Evolutionary conservation across 2,888 invertebrate genomes (phyloP).

Genomic region (Cheilosia variabilis): DNA sequence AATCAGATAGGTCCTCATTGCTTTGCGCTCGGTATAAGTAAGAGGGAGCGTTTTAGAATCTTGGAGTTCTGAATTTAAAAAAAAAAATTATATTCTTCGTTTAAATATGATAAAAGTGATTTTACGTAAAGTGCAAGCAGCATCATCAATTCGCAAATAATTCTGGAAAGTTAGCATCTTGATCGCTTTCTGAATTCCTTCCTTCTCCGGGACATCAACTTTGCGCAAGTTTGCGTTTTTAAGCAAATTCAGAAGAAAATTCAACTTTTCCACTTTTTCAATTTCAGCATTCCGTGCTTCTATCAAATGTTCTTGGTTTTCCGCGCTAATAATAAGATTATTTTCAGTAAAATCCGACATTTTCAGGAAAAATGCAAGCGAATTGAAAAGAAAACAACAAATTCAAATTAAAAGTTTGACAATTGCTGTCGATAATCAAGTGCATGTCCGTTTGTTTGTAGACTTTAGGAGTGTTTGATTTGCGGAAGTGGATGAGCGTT

Average conservation of each 20-base stretch:
- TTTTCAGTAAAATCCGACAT: constrained; percentile 76
- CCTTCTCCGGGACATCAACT: constrained; percentile 46
- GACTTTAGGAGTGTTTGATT: not conserved
- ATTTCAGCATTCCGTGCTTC: constrained; percentile 78
- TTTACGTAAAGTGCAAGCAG: constrained; percentile 76
- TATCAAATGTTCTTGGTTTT: constrained; percentile 78
- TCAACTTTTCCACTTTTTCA: constrained; percentile 78
- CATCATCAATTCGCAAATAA: constrained; percentile 75
- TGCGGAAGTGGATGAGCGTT: not conserved
- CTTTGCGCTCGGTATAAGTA: constrained; percentile 80
- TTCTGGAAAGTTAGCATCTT: constrained; percentile 77
- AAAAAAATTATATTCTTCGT: not conserved
- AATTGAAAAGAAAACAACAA: constrained; percentile 6
- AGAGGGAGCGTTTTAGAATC: constrained; percentile 70
- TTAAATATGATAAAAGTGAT: not conserved
- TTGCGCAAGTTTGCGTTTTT: constrained; percentile 64
- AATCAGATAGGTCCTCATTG: constrained; percentile 78
- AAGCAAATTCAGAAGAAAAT: constrained; percentile 78
- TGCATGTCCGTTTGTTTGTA: not conserved
- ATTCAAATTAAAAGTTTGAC: constrained; percentile 44
- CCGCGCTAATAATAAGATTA: constrained; percentile 77
- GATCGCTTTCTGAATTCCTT: constrained; percentile 76
- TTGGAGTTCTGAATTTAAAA: constrained; percentile 48
- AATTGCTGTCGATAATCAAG: constrained; percentile 41
- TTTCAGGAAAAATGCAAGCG: not conserved